Evolutionary conservation across 1,140 invertebrate species (phyloP).

Genomic region (Tribolium madens): DNA sequence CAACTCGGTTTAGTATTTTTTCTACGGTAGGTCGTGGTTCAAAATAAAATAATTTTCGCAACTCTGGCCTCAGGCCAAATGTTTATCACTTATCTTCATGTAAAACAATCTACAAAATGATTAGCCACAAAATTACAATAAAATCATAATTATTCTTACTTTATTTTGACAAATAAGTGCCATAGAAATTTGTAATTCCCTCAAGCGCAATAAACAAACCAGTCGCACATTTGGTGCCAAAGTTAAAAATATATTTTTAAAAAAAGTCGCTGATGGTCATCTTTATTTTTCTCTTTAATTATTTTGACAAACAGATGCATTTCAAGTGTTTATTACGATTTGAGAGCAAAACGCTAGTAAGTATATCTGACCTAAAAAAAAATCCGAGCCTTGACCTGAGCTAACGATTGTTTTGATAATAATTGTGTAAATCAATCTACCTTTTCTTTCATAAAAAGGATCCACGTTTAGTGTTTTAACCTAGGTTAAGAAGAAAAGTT

Average conservation of each 20-base stretch:
- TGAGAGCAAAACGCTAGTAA: background rate
- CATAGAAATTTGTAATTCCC: background rate
- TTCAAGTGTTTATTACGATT: no score
- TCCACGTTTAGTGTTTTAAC: no score
- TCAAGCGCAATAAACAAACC: background rate
- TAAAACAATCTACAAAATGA: slow-evolving; percentile 1
- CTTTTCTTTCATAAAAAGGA: background rate
- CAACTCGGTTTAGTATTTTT: slow-evolving; percentile 7
- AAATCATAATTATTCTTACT: background rate
- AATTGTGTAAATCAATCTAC: background rate
- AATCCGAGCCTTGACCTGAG: background rate
- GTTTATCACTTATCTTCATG: slow-evolving; percentile 4
- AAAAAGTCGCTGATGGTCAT: background rate
- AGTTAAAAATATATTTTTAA: background rate
- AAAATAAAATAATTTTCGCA: slow-evolving; percentile 6
- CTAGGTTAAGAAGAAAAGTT: background rate
- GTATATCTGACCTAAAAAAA: background rate
- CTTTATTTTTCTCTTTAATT: background rate
- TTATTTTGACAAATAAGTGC: background rate
- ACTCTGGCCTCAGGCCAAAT: background rate
- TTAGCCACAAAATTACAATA: background rate
- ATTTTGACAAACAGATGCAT: no score
- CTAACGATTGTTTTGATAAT: background rate
- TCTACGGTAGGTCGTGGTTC: slow-evolving; percentile 24
- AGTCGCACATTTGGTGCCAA: background rate